These are phyloP conservation scores for Phoenoteleia sp. DNA, from an alignment of 2,888 invertebrate genomes.

Conservation along the genomic window DNA sequence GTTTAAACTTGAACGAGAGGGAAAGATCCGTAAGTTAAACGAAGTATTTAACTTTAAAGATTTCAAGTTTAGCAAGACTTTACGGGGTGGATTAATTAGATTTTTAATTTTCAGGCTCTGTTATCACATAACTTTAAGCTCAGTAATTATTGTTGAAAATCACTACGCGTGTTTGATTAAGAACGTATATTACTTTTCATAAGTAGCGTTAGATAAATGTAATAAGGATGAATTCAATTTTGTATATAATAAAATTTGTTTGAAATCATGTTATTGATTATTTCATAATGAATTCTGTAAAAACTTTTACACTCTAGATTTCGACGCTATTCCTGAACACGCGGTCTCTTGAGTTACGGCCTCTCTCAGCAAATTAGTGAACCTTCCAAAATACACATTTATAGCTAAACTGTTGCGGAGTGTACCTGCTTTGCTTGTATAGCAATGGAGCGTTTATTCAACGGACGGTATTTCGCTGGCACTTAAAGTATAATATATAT, in stretches of 20 bases:
- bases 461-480: slow-evolving; percentile 69
- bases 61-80: slow-evolving; percentile 40
- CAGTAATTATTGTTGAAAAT: slow-evolving; percentile 32
- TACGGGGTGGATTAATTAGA: slow-evolving; percentile 34
- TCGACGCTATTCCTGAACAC: slow-evolving; percentile 29
- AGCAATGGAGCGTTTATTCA: slow-evolving; percentile 74
- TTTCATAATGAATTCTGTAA: slow-evolving; percentile 26
- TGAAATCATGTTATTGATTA: slow-evolving; percentile 19
- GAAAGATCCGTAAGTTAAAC: slow-evolving; percentile 46
- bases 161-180: slow-evolving; percentile 9
- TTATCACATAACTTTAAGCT: slow-evolving; percentile 25
- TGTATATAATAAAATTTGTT: slow-evolving; percentile 21
- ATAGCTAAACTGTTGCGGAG: slow-evolving; percentile 45
- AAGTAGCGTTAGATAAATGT: slow-evolving; percentile 17
- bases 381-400: slow-evolving; percentile 62
- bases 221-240: slow-evolving; percentile 10
- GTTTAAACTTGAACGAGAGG: slow-evolving; percentile 44
- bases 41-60: slow-evolving; percentile 52
- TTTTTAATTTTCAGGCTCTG: slow-evolving; percentile 38
- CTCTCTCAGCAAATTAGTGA: slow-evolving; percentile 54
- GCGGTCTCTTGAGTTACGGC: slow-evolving; percentile 47
- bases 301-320: slow-evolving; percentile 45
- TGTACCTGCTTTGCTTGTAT: slow-evolving; percentile 39
- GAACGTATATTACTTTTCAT: slow-evolving; percentile 21
- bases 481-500: slow-evolving; percentile 70